These are phyloP conservation scores for Xestia sexstrigata DNA, from an alignment of 2,888 invertebrate species.

Conservation along the genomic window DNA sequence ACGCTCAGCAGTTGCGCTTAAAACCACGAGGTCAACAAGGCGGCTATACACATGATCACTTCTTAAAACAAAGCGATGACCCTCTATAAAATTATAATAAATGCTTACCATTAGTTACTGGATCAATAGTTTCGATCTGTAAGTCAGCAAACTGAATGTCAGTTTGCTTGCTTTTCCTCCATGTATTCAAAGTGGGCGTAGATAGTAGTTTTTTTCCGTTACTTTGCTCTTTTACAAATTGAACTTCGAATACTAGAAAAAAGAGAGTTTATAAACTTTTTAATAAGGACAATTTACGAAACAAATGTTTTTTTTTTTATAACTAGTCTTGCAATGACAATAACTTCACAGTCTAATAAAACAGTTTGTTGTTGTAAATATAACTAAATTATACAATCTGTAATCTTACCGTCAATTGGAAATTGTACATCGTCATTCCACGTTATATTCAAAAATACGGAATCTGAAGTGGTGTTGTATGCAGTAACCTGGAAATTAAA, in stretches of 20 bases:
- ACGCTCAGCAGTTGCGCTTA: too few species aligned
- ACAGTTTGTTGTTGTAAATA: neutral
- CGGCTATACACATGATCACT: neutral
- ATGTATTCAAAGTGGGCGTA: slow-evolving; percentile 69
- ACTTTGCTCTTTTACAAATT: slow-evolving; percentile 65
- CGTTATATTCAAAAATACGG: slow-evolving; percentile 70
- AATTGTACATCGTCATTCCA: slow-evolving; percentile 75
- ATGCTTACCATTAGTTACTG: slow-evolving; percentile 43
- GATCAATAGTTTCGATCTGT: slow-evolving; percentile 38
- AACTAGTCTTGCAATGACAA: neutral
- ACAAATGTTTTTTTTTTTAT: neutral
- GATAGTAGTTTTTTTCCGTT: slow-evolving; percentile 51
- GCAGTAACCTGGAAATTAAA: slow-evolving; percentile 71
- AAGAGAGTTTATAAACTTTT: neutral
- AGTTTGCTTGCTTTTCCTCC: slow-evolving; percentile 68
- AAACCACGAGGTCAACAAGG: too few species aligned
- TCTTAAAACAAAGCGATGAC: neutral
- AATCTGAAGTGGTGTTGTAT: slow-evolving; percentile 54
- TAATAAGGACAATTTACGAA: neutral
- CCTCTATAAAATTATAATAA: neutral
- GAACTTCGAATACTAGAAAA: slow-evolving; percentile 68
- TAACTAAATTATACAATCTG: neutral
- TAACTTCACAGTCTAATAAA: neutral
- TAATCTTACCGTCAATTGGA: slow-evolving; percentile 77
- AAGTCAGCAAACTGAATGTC: slow-evolving; percentile 56